Conservation (phyloP, 2,888 invertebrate genomes). For the Mellilla xanthometata region DNA sequence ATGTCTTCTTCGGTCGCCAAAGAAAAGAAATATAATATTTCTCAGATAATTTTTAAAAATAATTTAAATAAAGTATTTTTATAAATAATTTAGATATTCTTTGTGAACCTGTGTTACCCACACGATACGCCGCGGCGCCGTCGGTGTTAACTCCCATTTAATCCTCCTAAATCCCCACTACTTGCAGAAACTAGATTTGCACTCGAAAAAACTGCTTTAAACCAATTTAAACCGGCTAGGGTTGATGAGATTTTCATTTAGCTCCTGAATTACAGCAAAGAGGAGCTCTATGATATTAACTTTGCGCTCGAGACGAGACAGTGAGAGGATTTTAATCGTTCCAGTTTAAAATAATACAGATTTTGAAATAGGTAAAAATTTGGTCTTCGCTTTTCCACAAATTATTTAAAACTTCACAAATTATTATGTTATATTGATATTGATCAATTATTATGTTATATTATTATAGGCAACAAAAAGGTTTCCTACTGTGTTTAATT, state of each 20-base stretch:
- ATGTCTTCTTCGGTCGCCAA: too few relatives aligned
- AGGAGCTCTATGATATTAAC: constrained; percentile 41
- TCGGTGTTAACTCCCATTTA: constrained; percentile 4
- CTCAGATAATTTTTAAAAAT: too few relatives aligned
- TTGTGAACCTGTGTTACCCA: background rate
- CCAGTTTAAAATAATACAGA: background rate
- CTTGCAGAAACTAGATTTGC: constrained; percentile 13
- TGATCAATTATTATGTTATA: too few relatives aligned
- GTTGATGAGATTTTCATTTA: constrained; percentile 59
- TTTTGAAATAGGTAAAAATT: too few relatives aligned
- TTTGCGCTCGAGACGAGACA: constrained; percentile 32
- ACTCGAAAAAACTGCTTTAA: constrained; percentile 35
- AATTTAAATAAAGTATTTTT: too few relatives aligned
- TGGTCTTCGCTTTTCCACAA: too few relatives aligned
- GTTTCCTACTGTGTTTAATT: too few relatives aligned
- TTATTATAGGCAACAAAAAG: too few relatives aligned
- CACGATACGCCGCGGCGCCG: background rate
- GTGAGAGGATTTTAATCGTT: constrained; percentile 39
- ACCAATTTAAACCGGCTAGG: constrained; percentile 34
- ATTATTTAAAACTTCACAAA: too few relatives aligned
- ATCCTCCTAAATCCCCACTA: constrained; percentile 2
- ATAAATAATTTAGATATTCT: too few relatives aligned
- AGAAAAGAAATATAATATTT: too few relatives aligned
- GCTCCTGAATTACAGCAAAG: constrained; percentile 46
- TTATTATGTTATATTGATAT: too few relatives aligned